Conservation (phyloP, 2,888 invertebrate species). For the Tenthredo scrophulariae region DNA sequence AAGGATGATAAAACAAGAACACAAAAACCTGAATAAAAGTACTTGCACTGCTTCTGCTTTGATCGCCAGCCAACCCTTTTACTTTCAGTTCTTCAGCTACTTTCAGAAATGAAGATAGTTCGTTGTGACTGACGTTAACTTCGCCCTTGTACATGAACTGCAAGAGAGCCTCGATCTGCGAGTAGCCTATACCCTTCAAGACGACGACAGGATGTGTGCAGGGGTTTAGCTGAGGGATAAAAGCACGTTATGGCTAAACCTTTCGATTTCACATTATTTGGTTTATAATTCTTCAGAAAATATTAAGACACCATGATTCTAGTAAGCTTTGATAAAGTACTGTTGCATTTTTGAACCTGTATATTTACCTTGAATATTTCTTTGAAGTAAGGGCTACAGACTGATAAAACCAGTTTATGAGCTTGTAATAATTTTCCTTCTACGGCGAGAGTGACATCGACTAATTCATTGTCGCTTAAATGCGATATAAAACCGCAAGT, state of each 20-base stretch:
- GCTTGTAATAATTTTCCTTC: conserved; percentile 78
- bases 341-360: not conserved
- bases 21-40: not conserved
- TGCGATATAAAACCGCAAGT: conserved; percentile 76
- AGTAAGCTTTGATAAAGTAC: not conserved
- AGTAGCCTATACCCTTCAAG: conserved; percentile 68
- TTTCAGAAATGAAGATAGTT: conserved; percentile 67
- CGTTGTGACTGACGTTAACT: conserved; percentile 68
- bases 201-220: conserved; percentile 71
- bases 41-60: conserved; percentile 26
- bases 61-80: conserved; percentile 64
- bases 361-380: conserved; percentile 74
- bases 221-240: conserved; percentile 61
- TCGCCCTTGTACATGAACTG: conserved; percentile 71
- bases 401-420: conserved; percentile 78
- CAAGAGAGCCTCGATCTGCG: conserved; percentile 65
- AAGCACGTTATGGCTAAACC: not conserved
- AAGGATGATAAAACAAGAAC: not conserved
- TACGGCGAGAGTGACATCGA: conserved; percentile 79
- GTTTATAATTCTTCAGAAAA: not conserved
- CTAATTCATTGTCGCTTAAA: conserved; percentile 76
- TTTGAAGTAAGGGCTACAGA: conserved; percentile 79
- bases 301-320: no score
- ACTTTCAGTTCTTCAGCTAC: conserved; percentile 69
- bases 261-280: not conserved